These are phyloP conservation scores for Rhogogaster chlorosoma DNA, from an alignment of 2,888 invertebrate species.

Conservation along the genomic window DNA sequence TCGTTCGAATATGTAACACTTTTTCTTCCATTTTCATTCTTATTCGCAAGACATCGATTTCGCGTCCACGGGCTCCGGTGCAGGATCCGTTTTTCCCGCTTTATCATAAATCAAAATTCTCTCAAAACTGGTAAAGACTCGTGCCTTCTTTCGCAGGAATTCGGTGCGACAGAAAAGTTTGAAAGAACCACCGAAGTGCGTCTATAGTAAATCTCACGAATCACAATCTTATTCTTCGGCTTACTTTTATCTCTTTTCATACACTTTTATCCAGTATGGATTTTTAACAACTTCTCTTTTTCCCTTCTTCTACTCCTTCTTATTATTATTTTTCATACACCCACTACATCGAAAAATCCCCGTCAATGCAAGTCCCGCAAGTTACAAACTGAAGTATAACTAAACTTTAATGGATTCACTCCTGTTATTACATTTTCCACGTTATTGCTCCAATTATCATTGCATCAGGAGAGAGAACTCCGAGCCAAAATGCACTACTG, in stretches of 20 bases:
- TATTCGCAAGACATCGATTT: constrained; percentile 13
- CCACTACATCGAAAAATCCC: neutral
- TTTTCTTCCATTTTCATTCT: neutral
- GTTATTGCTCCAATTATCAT: neutral
- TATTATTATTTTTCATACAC: neutral
- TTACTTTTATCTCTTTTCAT: constrained; percentile 22
- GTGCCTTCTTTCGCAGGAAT: neutral
- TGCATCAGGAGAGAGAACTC: neutral
- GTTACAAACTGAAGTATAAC: neutral
- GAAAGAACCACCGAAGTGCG: constrained; percentile 15
- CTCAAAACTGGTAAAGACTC: constrained; percentile 34
- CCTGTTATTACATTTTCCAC: neutral
- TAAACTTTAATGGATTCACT: constrained; percentile 24
- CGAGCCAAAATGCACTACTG: neutral
- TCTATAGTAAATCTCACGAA: constrained; percentile 11
- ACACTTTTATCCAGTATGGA: neutral
- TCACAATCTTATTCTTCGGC: constrained; percentile 29
- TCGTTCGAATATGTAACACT: neutral
- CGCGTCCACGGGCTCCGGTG: neutral
- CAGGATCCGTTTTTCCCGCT: neutral
- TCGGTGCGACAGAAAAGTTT: constrained; percentile 10
- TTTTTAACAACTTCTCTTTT: neutral
- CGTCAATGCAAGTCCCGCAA: neutral
- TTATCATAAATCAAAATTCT: constrained; percentile 41
- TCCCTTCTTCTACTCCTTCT: no score